These are phyloP conservation scores for Sciaenops ocellatus DNA, from an alignment of 2,797 vertebrate species.

Conservation along the genomic window DNA sequence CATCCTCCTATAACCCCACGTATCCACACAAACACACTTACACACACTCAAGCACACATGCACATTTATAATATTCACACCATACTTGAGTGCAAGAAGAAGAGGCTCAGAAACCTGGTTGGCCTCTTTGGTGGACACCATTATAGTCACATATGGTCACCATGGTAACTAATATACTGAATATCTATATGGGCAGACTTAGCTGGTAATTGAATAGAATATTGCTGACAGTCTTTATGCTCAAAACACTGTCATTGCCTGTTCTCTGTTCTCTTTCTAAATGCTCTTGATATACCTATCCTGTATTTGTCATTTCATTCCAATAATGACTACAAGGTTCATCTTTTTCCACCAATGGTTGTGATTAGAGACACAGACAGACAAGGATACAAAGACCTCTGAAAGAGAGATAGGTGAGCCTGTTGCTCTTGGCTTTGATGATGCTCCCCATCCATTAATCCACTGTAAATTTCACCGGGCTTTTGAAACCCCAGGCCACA, in stretches of 20 bases:
- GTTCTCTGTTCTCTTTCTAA: not conserved
- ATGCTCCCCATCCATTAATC: slow-evolving; percentile 29
- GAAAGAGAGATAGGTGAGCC: slow-evolving; percentile 7
- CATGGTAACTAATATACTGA: slow-evolving; percentile 71
- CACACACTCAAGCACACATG: slow-evolving; percentile 22
- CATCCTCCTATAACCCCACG: slow-evolving; percentile 30
- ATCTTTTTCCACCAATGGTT: slow-evolving; percentile 16
- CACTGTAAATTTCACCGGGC: slow-evolving; percentile 30
- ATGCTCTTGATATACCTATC: not conserved
- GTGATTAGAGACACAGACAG: slow-evolving; percentile 23
- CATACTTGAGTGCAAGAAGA: slow-evolving; percentile 17
- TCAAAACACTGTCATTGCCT: not conserved
- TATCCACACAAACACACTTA: slow-evolving; percentile 30
- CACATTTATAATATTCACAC: slow-evolving; percentile 25
- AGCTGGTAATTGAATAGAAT: slow-evolving; percentile 4
- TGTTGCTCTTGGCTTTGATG: slow-evolving; percentile 41
- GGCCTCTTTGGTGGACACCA: slow-evolving; percentile 41
- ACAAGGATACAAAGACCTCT: slow-evolving; percentile 21
- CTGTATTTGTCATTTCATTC: slow-evolving; percentile 18
- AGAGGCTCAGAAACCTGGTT: slow-evolving; percentile 32
- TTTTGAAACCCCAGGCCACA: slow-evolving; percentile 47
- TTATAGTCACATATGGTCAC: slow-evolving; percentile 61
- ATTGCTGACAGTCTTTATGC: not conserved
- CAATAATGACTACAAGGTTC: slow-evolving; percentile 21
- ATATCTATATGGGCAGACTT: slow-evolving; percentile 32